Evolutionary conservation across 1,140 invertebrate species (phyloP).

Genomic region (Pachyrhynchus sulphureomaculatus): DNA sequence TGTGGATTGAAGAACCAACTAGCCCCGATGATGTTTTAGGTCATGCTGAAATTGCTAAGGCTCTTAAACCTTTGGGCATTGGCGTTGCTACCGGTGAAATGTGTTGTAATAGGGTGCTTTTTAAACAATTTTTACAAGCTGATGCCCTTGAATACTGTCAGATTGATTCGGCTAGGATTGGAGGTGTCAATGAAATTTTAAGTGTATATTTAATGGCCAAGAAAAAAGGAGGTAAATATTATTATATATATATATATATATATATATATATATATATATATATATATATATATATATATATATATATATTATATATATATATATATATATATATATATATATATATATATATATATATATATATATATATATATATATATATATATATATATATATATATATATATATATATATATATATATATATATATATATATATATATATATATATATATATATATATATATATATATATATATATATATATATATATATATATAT

Average conservation of each 20-base stretch:
- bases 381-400: too few relatives aligned
- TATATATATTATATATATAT: too few relatives aligned
- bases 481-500: too few relatives aligned
- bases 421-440: too few relatives aligned
- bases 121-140: conserved; percentile 86
- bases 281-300: too few relatives aligned
- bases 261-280: too few relatives aligned
- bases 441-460: too few relatives aligned
- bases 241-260: neutral
- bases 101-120: conserved; percentile 88
- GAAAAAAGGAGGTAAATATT: conserved; percentile 63
- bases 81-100: conserved; percentile 89
- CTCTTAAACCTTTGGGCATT: conserved; percentile 69
- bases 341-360: too few relatives aligned
- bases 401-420: too few relatives aligned
- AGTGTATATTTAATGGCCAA: conserved; percentile 87
- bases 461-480: too few relatives aligned
- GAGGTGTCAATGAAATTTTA: conserved; percentile 86
- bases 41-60: conserved; percentile 70
- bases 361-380: too few relatives aligned
- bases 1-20: conserved; percentile 94
- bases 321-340: too few relatives aligned
- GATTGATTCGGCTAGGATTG: conserved; percentile 85
- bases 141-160: conserved; percentile 84
- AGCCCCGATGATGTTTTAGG: conserved; percentile 88